Evolutionary conservation across 1,140 invertebrate genomes (phyloP), one percentile per base, ranked within the genome.

Genomic region (Uloborus diversus): DNA sequence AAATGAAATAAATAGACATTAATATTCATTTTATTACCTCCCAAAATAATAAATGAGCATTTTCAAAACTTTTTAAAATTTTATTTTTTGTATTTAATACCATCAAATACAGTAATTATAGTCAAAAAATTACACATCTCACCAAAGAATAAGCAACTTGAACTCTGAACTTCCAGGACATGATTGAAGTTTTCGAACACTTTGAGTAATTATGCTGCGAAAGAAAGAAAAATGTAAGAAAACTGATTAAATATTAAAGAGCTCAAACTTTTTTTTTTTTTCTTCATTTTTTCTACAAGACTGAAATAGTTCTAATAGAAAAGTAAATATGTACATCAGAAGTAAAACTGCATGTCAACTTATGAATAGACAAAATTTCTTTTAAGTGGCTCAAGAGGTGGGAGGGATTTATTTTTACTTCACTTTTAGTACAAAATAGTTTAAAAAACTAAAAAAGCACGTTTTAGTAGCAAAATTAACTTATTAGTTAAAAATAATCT

Each of bases 111-210:
- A 9, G 7, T 42, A 9, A 42, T 17, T 9, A 42, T 17, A 42
- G 17, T 42, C 7, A 7, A 42, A 7, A 42, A 42, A 42, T 42
- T 42, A 42, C 17, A 42, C 37, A 42, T 42, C 65, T 69, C 33
- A 79, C 76, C 64, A 69, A 27, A 79, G 42, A 47, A 79, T 69
- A n/a, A 79, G 27, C 20, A 79, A n/a, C 27, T 79, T 79, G 51
- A 79, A 79, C 23, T 79, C 76, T 47, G 76, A 69, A 28, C 64
- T 61, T 47, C 76, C 76, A 33, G 76, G 56, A 69, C 56, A 69
- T 17, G 76, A 68, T 11, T 68, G 76, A 11, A 59, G 51, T 4
- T 69, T 61, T 27, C 49, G 65, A 27, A 79, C 35, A 35, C 53
- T 69, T 33, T 2, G 9, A 13, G 30, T 17, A 17, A 79, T 33